Conservation (phyloP, 2,888 invertebrate genomes). For the Clitarchus hookeri region DNA sequence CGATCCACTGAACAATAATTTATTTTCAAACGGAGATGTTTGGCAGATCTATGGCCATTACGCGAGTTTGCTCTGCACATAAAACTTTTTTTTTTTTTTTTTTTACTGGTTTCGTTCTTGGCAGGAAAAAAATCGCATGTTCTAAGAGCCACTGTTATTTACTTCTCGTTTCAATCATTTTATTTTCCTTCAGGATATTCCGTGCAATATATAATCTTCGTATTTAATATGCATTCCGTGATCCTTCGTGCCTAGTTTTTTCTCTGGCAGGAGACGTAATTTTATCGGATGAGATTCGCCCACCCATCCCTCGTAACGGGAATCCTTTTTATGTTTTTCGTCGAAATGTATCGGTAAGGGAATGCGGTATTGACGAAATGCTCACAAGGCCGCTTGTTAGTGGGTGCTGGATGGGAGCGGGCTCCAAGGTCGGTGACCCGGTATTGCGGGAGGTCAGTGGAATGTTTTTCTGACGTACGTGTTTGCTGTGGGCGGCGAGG, state of each 20-base stretch:
- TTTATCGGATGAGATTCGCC: neutral
- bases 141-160: neutral
- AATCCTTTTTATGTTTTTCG: neutral
- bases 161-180: neutral
- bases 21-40: too few relatives aligned
- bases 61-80: neutral
- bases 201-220: neutral
- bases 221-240: constrained; percentile 2
- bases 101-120: neutral
- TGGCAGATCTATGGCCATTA: too few relatives aligned
- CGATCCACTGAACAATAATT: too few relatives aligned
- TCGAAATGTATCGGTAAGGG: neutral
- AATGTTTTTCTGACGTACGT: neutral
- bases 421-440: neutral
- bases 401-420: neutral
- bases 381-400: neutral
- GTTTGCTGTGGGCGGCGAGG: neutral
- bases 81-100: neutral
- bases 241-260: neutral
- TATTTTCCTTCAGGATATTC: neutral
- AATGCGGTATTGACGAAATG: neutral
- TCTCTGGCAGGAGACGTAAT: neutral
- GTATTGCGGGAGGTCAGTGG: neutral
- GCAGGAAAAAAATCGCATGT: neutral
- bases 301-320: neutral